Conservation (phyloP, 2,888 invertebrate species). For the Dorcus parallelipipedus region DNA sequence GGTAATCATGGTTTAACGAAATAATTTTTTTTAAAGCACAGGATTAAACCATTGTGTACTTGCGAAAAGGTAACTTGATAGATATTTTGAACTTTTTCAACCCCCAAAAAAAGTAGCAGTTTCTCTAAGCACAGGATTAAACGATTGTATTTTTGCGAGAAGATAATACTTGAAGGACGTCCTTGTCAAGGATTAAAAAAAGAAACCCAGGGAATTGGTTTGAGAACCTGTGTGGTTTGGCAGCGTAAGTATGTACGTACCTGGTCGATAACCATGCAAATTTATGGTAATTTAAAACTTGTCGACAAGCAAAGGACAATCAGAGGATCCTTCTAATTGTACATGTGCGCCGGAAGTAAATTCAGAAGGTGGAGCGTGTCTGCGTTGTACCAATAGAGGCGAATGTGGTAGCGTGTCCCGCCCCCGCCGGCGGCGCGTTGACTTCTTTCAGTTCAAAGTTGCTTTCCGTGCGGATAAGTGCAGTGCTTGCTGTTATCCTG, state of each 20-base stretch:
- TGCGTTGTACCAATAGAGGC: conserved; percentile 19
- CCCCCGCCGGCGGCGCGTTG: conserved; percentile 26
- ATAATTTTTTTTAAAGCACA: too few species aligned
- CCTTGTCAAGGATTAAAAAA: too few species aligned
- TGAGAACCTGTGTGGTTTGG: neutral
- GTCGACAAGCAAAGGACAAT: conserved; percentile 7
- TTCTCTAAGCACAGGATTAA: too few species aligned
- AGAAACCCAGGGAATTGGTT: too few species aligned
- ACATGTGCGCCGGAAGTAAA: conserved; percentile 25
- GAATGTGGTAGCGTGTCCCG: conserved; percentile 21
- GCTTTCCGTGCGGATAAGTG: conserved; percentile 33
- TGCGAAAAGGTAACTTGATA: too few species aligned
- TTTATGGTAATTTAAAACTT: conserved; percentile 1
- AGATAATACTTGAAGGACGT: too few species aligned
- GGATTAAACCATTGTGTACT: too few species aligned
- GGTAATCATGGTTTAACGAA: too few species aligned
- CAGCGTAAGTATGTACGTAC: neutral
- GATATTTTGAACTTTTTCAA: too few species aligned
- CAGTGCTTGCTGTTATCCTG: conserved; percentile 28
- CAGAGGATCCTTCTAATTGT: conserved; percentile 16
- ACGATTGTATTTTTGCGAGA: too few species aligned
- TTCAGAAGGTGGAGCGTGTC: conserved; percentile 24
- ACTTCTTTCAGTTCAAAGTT: conserved; percentile 31
- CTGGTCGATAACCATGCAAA: neutral
- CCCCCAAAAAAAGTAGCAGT: too few species aligned